Conservation (phyloP, 2,888 invertebrate species). For the Drosophila paramelanica region DNA sequence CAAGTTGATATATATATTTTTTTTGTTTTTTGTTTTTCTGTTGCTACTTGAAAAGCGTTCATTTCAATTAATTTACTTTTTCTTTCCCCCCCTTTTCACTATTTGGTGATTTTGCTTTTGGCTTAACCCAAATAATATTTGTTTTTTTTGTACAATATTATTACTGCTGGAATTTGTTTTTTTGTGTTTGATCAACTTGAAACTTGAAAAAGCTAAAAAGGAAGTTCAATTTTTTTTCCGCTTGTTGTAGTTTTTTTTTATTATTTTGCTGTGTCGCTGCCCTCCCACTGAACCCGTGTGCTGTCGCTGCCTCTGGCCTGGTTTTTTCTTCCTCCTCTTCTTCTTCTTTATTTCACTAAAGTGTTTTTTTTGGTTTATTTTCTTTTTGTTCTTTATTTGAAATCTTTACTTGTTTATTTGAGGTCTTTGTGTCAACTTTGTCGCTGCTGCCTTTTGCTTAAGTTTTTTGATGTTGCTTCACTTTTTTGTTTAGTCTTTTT, state of each 20-base stretch:
- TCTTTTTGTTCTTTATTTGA: conserved; percentile 44
- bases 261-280: conserved; percentile 29
- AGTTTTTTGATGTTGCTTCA: conserved; percentile 18
- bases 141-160: conserved; percentile 32
- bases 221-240: conserved; percentile 65
- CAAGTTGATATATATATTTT: conserved; percentile 49
- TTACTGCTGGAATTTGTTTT: conserved; percentile 18
- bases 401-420: conserved; percentile 72
- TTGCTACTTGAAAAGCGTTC: conserved; percentile 36
- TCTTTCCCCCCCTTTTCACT: conserved; percentile 35
- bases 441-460: conserved; percentile 38
- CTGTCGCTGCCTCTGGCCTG: conserved; percentile 25
- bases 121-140: conserved; percentile 67
- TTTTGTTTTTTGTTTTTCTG: not conserved
- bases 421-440: conserved; percentile 78
- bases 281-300: conserved; percentile 26
- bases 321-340: conserved; percentile 20
- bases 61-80: conserved; percentile 39
- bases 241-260: conserved; percentile 13
- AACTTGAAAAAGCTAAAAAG: conserved; percentile 46
- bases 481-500: conserved; percentile 12
- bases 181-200: conserved; percentile 26
- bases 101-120: conserved; percentile 20
- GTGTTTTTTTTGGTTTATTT: conserved; percentile 45
- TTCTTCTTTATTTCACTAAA: conserved; percentile 15